These are phyloP conservation scores for Lycopodina hypogea DNA, from an alignment of 37 sponge, comb jelly and placozoan species.

Conservation along the genomic window DNA sequence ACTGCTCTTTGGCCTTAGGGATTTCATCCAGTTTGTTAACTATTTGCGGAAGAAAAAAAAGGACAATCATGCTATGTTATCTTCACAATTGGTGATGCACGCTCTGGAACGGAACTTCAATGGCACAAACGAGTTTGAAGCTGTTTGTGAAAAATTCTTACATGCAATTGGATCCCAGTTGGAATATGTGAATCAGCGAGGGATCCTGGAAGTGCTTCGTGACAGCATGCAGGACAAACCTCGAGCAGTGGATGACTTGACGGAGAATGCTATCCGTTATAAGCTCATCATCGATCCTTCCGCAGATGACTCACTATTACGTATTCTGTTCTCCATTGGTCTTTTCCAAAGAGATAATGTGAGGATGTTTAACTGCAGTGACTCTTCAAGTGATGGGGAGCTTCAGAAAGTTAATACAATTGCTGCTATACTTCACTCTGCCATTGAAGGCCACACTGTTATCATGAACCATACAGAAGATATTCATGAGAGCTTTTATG, in stretches of 20 bases:
- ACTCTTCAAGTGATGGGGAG: slow-evolving; percentile 76
- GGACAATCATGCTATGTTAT: slow-evolving; percentile 15
- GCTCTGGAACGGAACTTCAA: slow-evolving; percentile 89
- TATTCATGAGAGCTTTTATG: slow-evolving; percentile 91
- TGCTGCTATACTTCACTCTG: slow-evolving; percentile 73
- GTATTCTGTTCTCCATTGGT: slow-evolving; percentile 65
- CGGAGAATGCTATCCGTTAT: slow-evolving; percentile 70
- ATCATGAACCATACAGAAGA: slow-evolving; percentile 80
- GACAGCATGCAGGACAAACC: slow-evolving; percentile 62
- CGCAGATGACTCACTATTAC: slow-evolving; percentile 70
- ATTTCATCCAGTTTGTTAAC: slow-evolving; percentile 86
- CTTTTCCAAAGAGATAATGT: slow-evolving; percentile 51
- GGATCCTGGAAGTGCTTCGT: slow-evolving; percentile 46
- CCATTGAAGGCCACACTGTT: slow-evolving; percentile 76
- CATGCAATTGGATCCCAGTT: background rate
- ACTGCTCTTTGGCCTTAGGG: slow-evolving; percentile 78
- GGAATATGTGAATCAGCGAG: slow-evolving; percentile 19
- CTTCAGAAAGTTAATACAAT: slow-evolving; percentile 80
- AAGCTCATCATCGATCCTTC: slow-evolving; percentile 82
- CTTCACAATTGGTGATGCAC: slow-evolving; percentile 53
- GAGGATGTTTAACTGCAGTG: slow-evolving; percentile 59
- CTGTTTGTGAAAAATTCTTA: slow-evolving; percentile 45
- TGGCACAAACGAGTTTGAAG: slow-evolving; percentile 57
- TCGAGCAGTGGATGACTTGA: slow-evolving; percentile 26
- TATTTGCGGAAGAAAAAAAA: slow-evolving; percentile 33